Evolutionary conservation across 2,797 vertebrate genomes (phyloP).

Genomic region (Melanotaenia pygmaea): DNA sequence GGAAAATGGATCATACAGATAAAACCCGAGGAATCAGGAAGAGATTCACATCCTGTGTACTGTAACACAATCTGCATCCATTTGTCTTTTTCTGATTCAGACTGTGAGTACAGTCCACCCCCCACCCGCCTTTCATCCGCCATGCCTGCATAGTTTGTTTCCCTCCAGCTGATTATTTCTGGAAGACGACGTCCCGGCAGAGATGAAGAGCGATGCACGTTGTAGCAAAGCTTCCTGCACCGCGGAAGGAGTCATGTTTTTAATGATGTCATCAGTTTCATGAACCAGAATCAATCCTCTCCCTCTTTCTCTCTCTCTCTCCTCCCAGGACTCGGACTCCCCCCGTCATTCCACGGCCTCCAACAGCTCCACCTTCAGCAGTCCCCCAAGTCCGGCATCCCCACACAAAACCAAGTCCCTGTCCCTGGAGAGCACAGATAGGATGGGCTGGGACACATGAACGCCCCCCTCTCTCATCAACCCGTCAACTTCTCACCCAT

Average conservation of each 20-base stretch:
- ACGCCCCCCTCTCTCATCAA: neutral
- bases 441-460: slow-evolving; percentile 97
- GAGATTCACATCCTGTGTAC: neutral
- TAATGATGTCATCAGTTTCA: neutral
- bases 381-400: slow-evolving; percentile 94
- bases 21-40: slow-evolving; percentile 17
- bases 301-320: too few species aligned
- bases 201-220: neutral
- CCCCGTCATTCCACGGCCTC: slow-evolving; percentile 97
- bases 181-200: slow-evolving; percentile 3
- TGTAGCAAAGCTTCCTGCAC: neutral
- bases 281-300: neutral
- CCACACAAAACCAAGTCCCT: slow-evolving; percentile 98
- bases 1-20: too few species aligned
- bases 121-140: neutral
- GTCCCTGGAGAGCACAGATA: slow-evolving; percentile 96
- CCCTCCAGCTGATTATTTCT: slow-evolving; percentile 44
- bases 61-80: neutral
- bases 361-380: slow-evolving; percentile 99
- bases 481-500: neutral
- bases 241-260: neutral
- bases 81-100: neutral
- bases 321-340: slow-evolving; percentile 93
- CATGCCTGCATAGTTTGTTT: slow-evolving; percentile 58
- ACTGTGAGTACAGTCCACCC: neutral